Evolutionary conservation across 1,140 invertebrate genomes (phyloP), one percentile per base, ranked within the genome.

Genomic region (Temnothorax nylanderi): DNA sequence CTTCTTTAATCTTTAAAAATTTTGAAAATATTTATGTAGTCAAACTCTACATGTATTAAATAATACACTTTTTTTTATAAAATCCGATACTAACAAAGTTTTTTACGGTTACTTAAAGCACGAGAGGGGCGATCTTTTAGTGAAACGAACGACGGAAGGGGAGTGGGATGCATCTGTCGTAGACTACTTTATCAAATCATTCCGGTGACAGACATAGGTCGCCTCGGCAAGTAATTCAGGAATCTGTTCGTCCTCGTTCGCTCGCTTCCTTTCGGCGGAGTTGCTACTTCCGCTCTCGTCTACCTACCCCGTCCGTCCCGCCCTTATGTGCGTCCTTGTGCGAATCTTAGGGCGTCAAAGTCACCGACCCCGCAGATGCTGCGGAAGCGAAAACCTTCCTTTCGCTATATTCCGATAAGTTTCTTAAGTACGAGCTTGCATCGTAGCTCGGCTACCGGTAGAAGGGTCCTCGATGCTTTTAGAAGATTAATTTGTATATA

Each of bases 401-500:
- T 76, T 82, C 87, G 56, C 34, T 72, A 82, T 80, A 86, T 86
- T 72, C 69, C n/a, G 65, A 67, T 71, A 81, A 89, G 87, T 89
- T 86, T 82, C 84, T 89, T 86, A 89, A 89, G 87, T 81, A 81
- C 76, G 56, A 49, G 13, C 26, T 47, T 67, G 67, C 69, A 4
- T 41, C 26, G 37, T 26, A 41, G 62, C 44, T 47, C 44, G 51
- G 54, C 44, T 74, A 56, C 1, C 6, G 37, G 54, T 16, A 41
- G 82, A 34, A 64, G 56, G 60, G 56, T 86, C 41, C 47, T 67
- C 18, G 88, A 65, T 89, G 88, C 88, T 89, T 89, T 89, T 89
- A 89, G 88, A 60, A 89, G 88, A 89, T 89, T 89, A 89, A 89
- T 89, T 89, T 89, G 88, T 82, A 87, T 82, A 87, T 84, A 64